phyloP scores from a whole-genome alignment of 2,888 invertebrate species.

The Dyspetes luteomarginatus region DNA sequence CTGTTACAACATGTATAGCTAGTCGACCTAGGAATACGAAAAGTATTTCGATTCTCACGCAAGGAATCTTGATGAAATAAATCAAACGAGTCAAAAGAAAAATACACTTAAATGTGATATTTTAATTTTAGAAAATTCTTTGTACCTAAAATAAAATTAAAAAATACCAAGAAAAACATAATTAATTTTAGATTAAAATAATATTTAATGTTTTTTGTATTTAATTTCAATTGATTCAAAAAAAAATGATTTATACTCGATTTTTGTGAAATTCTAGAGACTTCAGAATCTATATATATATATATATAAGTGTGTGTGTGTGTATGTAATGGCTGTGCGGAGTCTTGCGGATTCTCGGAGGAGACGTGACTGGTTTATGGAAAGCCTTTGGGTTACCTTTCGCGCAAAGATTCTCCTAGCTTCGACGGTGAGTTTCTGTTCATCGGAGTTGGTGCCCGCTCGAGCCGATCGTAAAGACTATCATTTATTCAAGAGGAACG shows the following conservation, averaged over 20 bases:
- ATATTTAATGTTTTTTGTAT: neutral
- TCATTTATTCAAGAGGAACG: slow-evolving; percentile 68
- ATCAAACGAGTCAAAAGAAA: neutral
- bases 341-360: slow-evolving; percentile 61
- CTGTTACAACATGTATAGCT: neutral
- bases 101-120: slow-evolving; percentile 20
- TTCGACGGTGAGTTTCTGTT: slow-evolving; percentile 48
- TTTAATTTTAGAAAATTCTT: too few relatives aligned
- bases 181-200: too few relatives aligned
- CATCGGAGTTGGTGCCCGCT: slow-evolving; percentile 58
- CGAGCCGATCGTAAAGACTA: slow-evolving; percentile 68
- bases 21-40: neutral
- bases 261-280: slow-evolving; percentile 10
- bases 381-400: slow-evolving; percentile 63
- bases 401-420: slow-evolving; percentile 45
- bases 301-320: neutral
- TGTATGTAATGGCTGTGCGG: slow-evolving; percentile 33
- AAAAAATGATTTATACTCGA: neutral
- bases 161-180: too few relatives aligned
- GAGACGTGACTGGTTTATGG: slow-evolving; percentile 70
- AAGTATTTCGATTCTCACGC: slow-evolving; percentile 43
- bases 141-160: too few relatives aligned
- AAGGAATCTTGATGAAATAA: slow-evolving; percentile 28
- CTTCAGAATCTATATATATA: slow-evolving; percentile 1
- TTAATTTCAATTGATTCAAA: neutral